These are phyloP conservation scores for Diachasma alloeum DNA, from an alignment of 1,140 invertebrate genomes.

Conservation along the genomic window DNA sequence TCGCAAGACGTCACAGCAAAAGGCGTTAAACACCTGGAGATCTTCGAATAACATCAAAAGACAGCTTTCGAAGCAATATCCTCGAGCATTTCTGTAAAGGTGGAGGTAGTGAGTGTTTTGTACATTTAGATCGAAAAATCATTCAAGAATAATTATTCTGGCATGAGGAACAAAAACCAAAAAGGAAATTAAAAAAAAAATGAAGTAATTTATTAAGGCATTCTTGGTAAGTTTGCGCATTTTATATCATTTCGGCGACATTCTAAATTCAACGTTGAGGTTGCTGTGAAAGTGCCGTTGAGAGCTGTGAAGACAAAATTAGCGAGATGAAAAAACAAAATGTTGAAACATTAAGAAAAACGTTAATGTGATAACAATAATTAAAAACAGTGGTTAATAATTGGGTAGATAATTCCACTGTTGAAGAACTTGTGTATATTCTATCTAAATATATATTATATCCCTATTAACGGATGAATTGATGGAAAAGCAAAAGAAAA, in stretches of 20 bases:
- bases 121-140: background rate
- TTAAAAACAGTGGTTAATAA: background rate
- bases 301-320: conserved; percentile 18
- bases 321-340: background rate
- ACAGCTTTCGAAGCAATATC: background rate
- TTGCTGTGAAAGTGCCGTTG: conserved; percentile 10
- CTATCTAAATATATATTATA: conserved; percentile 38
- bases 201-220: background rate
- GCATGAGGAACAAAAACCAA: background rate
- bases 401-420: conserved; percentile 29
- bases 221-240: background rate
- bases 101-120: background rate
- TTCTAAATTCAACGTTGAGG: conserved; percentile 17
- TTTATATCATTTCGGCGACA: background rate
- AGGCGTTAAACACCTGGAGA: conserved; percentile 2
- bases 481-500: conserved; percentile 42
- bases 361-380: conserved; percentile 12
- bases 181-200: background rate
- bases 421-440: conserved; percentile 44
- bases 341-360: background rate
- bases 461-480: conserved; percentile 39
- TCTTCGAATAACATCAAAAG: background rate
- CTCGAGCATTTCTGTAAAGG: background rate
- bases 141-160: background rate
- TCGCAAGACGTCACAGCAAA: conserved; percentile 15